Percentiles rank a stretch among this genome's conserved stretches.
Conservation (phyloP, 1,140 invertebrate species). For the Drosophila tristis region DNA sequence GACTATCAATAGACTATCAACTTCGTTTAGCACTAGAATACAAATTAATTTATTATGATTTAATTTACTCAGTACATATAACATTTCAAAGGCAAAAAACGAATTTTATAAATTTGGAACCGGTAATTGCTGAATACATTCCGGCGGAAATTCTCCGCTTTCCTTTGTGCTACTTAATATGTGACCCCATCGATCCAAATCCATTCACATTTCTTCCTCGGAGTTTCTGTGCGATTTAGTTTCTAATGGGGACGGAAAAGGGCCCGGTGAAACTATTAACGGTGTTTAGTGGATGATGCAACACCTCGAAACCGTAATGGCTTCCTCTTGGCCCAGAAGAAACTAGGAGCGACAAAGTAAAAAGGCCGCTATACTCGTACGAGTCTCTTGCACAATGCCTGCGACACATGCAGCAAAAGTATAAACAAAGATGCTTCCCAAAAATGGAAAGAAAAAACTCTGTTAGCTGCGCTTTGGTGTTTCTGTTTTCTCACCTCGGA, state of each 20-base stretch:
- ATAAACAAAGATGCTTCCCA: conserved; percentile 75
- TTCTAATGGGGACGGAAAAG: not conserved
- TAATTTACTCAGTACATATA: too few relatives aligned
- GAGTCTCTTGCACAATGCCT: conserved; percentile 59
- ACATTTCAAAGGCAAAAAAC: too few relatives aligned
- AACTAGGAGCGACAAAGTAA: conserved; percentile 11
- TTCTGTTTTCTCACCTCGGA: conserved; percentile 62
- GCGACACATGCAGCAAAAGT: conserved; percentile 21
- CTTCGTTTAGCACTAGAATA: too few relatives aligned
- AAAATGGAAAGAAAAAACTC: conserved; percentile 63
- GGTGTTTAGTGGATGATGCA: conserved; percentile 39
- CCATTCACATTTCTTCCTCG: too few relatives aligned
- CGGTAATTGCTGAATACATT: too few relatives aligned
- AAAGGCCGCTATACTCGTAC: conserved; percentile 4
- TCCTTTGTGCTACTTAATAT: too few relatives aligned
- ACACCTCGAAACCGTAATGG: conserved; percentile 35
- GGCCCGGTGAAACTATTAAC: conserved; percentile 4
- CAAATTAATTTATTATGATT: too few relatives aligned
- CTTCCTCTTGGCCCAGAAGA: conserved; percentile 1
- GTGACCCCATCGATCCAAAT: too few relatives aligned
- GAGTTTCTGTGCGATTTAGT: not conserved
- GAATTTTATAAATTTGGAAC: too few relatives aligned
- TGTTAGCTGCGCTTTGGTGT: conserved; percentile 38
- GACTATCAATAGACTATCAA: too few relatives aligned
- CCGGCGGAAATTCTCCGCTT: too few relatives aligned